Evolutionary conservation across 2,888 invertebrate genomes (phyloP).

Genomic region (Drosophila sordidula): DNA sequence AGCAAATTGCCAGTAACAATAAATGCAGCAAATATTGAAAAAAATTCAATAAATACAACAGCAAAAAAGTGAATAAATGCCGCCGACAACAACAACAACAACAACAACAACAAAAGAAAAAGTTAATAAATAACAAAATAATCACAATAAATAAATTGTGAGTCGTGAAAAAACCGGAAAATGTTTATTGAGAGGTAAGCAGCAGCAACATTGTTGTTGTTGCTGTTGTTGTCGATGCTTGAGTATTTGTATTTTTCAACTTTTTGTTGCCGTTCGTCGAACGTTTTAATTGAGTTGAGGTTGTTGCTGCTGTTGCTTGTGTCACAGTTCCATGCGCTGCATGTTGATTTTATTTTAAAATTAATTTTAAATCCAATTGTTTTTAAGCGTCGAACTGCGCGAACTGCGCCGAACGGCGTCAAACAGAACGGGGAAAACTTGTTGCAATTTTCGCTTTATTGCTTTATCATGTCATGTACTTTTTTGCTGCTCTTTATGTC

Average conservation of each 20-base stretch:
- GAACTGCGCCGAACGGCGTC: conserved; percentile 10
- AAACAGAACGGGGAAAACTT: conserved; percentile 55
- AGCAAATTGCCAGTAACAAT: conserved; percentile 43
- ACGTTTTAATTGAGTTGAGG: conserved; percentile 73
- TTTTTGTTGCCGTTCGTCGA: conserved; percentile 48
- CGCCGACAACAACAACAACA: conserved; percentile 23
- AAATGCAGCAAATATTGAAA: conserved; percentile 29
- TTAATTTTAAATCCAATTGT: conserved; percentile 71
- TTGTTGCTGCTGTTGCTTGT: conserved; percentile 35
- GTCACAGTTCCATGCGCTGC: conserved; percentile 27
- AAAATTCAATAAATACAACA: conserved; percentile 18
- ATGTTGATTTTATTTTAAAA: conserved; percentile 63
- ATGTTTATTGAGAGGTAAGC: conserved; percentile 53
- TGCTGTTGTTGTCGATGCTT: conserved; percentile 29
- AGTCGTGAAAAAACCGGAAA: conserved; percentile 27
- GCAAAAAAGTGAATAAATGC: conserved; percentile 24
- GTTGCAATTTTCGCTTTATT: conserved; percentile 74
- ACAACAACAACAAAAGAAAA: conserved; percentile 23
- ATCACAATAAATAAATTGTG: conserved; percentile 48
- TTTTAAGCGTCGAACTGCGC: conserved; percentile 46
- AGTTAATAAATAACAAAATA: conserved; percentile 53
- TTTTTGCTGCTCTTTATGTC: conserved; percentile 32
- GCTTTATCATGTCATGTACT: conserved; percentile 68
- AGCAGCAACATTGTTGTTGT: conserved; percentile 33
- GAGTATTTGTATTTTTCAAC: conserved; percentile 28